A percentile compares a stretch with the other conserved stretches of the same genome.
Evolutionary conservation across 2,113 vertebrate species (phyloP).

Genomic region (Cololabis saira): DNA sequence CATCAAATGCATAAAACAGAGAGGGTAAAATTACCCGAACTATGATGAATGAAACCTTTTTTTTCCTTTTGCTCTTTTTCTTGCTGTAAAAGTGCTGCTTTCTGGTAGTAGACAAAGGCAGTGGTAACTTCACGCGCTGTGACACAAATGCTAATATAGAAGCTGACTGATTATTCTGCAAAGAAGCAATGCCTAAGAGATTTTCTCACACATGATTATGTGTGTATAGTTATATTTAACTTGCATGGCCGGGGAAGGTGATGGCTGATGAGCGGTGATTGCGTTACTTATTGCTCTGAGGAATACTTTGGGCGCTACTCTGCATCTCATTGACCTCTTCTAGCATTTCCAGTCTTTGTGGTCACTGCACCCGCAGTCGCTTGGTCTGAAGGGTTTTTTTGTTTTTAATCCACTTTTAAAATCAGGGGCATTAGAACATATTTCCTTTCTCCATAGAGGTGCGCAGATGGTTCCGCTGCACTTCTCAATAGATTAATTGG

Average conservation of each 20-base stretch:
- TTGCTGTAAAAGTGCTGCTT: slow-evolving; percentile 48
- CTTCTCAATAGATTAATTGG: slow-evolving; percentile 22
- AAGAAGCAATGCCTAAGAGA: background rate
- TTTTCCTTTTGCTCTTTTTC: slow-evolving; percentile 38
- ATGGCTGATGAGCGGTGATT: slow-evolving; percentile 31
- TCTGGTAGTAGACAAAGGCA: slow-evolving; percentile 23
- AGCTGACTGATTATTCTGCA: slow-evolving; percentile 30
- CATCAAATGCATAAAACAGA: slow-evolving; percentile 90
- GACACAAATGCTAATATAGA: slow-evolving; percentile 12
- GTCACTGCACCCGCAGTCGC: slow-evolving; percentile 18
- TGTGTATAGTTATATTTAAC: slow-evolving; percentile 41
- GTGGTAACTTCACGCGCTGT: slow-evolving; percentile 33
- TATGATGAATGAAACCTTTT: slow-evolving; percentile 68
- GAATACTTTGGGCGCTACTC: slow-evolving; percentile 19
- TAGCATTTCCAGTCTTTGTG: slow-evolving; percentile 10
- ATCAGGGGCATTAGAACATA: slow-evolving; percentile 1
- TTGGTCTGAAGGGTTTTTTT: slow-evolving; percentile 37
- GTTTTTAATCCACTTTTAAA: slow-evolving; percentile 6
- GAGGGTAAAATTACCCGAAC: slow-evolving; percentile 61
- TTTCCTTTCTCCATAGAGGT: slow-evolving; percentile 26
- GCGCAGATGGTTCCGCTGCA: slow-evolving; percentile 25
- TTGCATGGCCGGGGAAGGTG: slow-evolving; percentile 65
- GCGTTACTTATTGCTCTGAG: slow-evolving; percentile 9
- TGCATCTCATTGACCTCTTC: slow-evolving; percentile 31
- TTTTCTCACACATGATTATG: slow-evolving; percentile 40